Base-by-base conservation (phyloP, 2,113 vertebrate genomes). In the Sinosuthora webbiana region DNA sequence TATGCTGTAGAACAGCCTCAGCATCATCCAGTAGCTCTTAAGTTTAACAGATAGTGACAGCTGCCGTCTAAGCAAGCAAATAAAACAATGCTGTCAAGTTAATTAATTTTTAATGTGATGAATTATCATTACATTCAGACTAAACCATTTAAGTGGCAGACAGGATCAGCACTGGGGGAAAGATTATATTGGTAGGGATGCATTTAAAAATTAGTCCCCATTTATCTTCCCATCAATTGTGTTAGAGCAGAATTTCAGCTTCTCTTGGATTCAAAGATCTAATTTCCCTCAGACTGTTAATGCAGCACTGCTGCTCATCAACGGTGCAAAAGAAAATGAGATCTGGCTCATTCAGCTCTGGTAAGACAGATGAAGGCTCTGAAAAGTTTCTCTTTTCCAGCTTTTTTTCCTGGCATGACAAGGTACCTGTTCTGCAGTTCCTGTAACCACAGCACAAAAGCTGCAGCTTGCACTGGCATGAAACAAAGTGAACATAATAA, bases 101-200 rank as follows among this genome's bases (percentile, higher is more conserved):
- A 93, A 95, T 90, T 88, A 76, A 94, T 95, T 89, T 95, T 93
- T 90, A 92, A 95, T 89, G 65, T 25, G 24, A 90, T 84, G 49
- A 87, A 76, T 94, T 93, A 92, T 92, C 73, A 60, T 89, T 93
- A 45, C 41, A 15, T 76, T 65, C 81, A 85, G 88, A 81, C 73
- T 37, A 69, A 79, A 75, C 27, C 73, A 70, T 55, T 93, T 83
- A 81, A 93, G 74, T 35, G 33, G 67, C 5, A 95, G 89, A 59
- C 64, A 44, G 84, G 71, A 63, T 37, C 78, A 70, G 73, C 81
- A 49, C 62, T 71, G 17, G 25, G 47, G 60, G 86, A 53, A 59
- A 70, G 79, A 73, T 44, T 65, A 37, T 15, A 60, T 5, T 68
- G 69, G 65, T 18, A 65, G 28, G 68, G 73, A 64, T 73, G 44